Evolutionary conservation across 1,140 invertebrate genomes (phyloP).

Genomic region (Brachionus sp.): DNA sequence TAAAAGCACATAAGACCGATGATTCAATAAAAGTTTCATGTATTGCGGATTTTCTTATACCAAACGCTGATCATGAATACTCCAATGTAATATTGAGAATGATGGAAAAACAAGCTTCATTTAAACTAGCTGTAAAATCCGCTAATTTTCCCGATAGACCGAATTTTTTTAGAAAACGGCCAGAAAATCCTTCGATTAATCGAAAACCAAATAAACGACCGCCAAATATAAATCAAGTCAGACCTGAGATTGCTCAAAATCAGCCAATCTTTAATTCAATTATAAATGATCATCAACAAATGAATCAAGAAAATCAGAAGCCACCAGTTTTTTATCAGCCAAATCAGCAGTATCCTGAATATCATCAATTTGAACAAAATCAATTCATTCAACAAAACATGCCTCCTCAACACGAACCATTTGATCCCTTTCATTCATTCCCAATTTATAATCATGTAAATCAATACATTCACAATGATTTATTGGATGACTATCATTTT

Average conservation of each 20-base stretch:
- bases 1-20: slow-evolving; percentile 8
- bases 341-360: background rate
- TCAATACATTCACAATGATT: background rate
- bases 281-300: background rate
- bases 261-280: background rate
- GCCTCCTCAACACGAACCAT: background rate
- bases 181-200: background rate
- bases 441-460: background rate
- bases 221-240: background rate
- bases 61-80: background rate
- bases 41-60: slow-evolving; percentile 29
- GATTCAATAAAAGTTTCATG: background rate
- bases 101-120: slow-evolving; percentile 32
- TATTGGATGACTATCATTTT: background rate
- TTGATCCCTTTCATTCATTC: background rate
- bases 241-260: background rate
- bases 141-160: background rate
- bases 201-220: background rate
- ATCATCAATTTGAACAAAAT: background rate
- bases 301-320: background rate
- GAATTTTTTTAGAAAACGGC: background rate
- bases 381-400: background rate
- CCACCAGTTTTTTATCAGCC: background rate
- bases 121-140: slow-evolving; percentile 18
- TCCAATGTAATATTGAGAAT: background rate